These are phyloP conservation scores for Rugalucina vietnamica DNA, from an alignment of 2,888 invertebrate species.

Conservation along the genomic window DNA sequence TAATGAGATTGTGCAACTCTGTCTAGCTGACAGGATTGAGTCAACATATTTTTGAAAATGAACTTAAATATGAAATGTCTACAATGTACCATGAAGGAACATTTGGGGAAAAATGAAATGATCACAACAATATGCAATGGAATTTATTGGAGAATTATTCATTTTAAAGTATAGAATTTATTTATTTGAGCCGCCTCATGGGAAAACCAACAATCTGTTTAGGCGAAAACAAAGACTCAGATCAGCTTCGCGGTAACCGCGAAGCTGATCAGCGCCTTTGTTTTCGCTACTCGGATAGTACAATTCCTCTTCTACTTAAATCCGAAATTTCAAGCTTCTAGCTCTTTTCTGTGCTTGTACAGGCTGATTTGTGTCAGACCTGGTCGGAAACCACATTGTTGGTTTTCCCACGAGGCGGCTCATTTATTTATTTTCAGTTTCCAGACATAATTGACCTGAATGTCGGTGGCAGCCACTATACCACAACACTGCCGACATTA, in stretches of 20 bases:
- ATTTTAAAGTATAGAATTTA: background rate
- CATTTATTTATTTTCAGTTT: constrained; percentile 64
- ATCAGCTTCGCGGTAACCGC: background rate
- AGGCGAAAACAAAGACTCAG: background rate
- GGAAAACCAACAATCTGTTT: background rate
- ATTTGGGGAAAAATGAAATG: too few relatives aligned
- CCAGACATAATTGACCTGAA: constrained; percentile 78
- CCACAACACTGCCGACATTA: constrained; percentile 76
- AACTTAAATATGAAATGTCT: too few relatives aligned
- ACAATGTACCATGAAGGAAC: too few relatives aligned
- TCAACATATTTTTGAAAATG: too few relatives aligned
- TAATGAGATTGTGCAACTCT: too few relatives aligned
- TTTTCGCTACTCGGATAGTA: too few relatives aligned
- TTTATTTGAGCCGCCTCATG: background rate
- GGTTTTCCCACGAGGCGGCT: too few relatives aligned
- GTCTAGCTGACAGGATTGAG: too few relatives aligned
- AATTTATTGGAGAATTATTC: too few relatives aligned
- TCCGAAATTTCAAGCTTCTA: background rate
- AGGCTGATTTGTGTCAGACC: background rate
- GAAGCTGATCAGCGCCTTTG: background rate
- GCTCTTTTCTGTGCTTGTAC: background rate
- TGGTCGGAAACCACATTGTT: too few relatives aligned
- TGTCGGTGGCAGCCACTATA: constrained; percentile 80
- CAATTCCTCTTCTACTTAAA: background rate
- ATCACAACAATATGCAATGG: too few relatives aligned